phyloP scores from a whole-genome alignment of 37 sponge, comb jelly and placozoan genomes.

The Haliclona indistincta region DNA sequence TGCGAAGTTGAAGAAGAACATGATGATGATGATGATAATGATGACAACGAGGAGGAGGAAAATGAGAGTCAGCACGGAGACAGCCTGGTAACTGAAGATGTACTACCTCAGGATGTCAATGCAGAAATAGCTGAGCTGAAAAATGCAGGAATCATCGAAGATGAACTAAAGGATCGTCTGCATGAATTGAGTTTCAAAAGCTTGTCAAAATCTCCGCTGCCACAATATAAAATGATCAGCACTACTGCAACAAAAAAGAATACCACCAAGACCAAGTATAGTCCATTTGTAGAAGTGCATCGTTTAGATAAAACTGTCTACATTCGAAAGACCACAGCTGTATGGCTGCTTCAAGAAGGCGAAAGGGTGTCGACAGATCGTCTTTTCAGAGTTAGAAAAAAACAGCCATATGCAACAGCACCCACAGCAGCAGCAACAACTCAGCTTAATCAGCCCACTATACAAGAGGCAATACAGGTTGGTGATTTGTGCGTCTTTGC shows the following conservation, averaged over 20 bases:
- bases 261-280: too few species aligned
- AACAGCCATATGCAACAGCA: slow-evolving; percentile 14
- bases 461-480: slow-evolving; percentile 3
- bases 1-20: background rate
- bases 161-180: background rate
- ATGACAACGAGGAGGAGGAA: background rate
- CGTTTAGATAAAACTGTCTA: background rate
- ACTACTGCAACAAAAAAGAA: too few species aligned
- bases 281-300: slow-evolving; percentile 14
- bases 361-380: slow-evolving; percentile 36
- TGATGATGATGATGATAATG: slow-evolving; percentile 16
- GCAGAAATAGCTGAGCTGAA: background rate
- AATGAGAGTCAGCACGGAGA: slow-evolving; percentile 8
- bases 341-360: slow-evolving; percentile 35
- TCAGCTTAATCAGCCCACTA: background rate
- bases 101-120: background rate
- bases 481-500: slow-evolving; percentile 26
- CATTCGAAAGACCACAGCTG: slow-evolving; percentile 21
- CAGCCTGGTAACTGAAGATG: background rate
- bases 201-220: too few species aligned
- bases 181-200: too few species aligned
- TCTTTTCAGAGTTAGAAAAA: slow-evolving; percentile 21
- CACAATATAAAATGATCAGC: too few species aligned
- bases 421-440: background rate
- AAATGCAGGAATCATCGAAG: background rate